Base-by-base conservation (phyloP, 2,888 invertebrate species). In the Oligia fasciuncula region DNA sequence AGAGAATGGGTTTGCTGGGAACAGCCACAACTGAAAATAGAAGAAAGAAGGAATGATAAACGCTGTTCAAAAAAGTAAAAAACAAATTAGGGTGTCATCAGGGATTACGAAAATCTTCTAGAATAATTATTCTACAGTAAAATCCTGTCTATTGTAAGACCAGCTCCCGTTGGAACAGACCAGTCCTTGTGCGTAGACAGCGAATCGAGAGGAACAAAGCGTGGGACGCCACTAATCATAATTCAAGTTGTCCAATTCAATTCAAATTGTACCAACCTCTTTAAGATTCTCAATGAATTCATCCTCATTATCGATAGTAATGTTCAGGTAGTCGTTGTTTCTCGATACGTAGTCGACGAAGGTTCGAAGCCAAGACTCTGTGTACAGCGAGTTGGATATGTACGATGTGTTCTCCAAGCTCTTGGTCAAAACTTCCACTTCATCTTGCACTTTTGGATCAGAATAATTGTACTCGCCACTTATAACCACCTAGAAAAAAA, bases 291-390 rank as follows among this genome's bases (percentile, higher is more conserved):
- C 97, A 74, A 98, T 97, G 92, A 99, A 99, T 62, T 97, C 97
- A 68, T 97, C 95, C 93, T 98, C 98, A 68, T 97, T 97, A 54
- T 98, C 97, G 73, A 98, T 98, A 40, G 98, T 97, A n/a, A 98
- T 97, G 91, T 98, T 98, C 49, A 98, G 95, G 91, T 98, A 98
- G 83, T 98, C 98, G 88, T 97, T 97, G 91, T 98, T 98, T 90
- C 98, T 97, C 62, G 98, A 97, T 13, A 98, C 97, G 91, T 98
- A 99, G 74, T 98, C 97, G 0, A 98, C 96, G 91, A 98, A 99
- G 49, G 98, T 98, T 78, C 99, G 97, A 49, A 99, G 95, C 99
- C 99, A 99, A 0, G 98, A 99, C 94, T 99, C 99, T 0, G 99
- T 98, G 92, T 98, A 98, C 1, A 98, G 93, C 0, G 98, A 98